Percentiles rank a stretch among this genome's conserved stretches.
phyloP scores from a whole-genome alignment of 2,888 invertebrate genomes.

The Lacanobia wlatinum region DNA sequence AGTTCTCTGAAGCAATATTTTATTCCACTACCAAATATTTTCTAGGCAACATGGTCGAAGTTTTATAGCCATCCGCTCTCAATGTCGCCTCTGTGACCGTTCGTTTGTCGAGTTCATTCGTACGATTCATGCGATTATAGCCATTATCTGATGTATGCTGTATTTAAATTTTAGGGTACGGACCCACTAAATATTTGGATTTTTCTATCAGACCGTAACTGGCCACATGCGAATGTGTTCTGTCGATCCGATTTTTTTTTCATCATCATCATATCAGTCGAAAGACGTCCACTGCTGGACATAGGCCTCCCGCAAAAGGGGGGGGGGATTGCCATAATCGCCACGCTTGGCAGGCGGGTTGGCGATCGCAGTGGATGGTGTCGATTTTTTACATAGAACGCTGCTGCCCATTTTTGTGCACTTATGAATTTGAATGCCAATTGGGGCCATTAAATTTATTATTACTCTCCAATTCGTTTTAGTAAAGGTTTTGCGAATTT shows the following conservation, averaged over 20 bases:
- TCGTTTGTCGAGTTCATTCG: constrained; percentile 69
- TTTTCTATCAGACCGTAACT: constrained; percentile 55
- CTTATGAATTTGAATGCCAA: constrained; percentile 40
- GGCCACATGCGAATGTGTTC: constrained; percentile 47
- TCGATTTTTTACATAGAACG: too few relatives aligned
- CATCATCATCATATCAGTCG: too few relatives aligned
- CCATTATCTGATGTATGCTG: constrained; percentile 69
- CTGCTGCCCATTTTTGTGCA: too few relatives aligned
- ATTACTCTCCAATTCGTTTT: background rate
- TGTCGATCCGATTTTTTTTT: constrained; percentile 29
- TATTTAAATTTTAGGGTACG: constrained; percentile 63
- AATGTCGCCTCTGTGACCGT: constrained; percentile 33
- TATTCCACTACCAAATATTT: background rate
- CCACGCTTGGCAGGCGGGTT: too few relatives aligned
- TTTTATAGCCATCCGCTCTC: constrained; percentile 46
- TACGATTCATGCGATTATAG: constrained; percentile 75
- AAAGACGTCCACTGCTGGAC: too few relatives aligned
- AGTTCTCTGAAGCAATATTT: background rate
- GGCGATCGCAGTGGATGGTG: too few relatives aligned
- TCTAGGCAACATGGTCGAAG: background rate
- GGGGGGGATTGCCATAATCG: too few relatives aligned
- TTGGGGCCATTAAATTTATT: constrained; percentile 27
- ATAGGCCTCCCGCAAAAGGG: too few relatives aligned
- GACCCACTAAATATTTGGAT: constrained; percentile 48
- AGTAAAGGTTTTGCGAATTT: background rate